A percentile compares a stretch with the other conserved stretches of the same genome.
Conservation (phyloP, 2,888 invertebrate species). For the Hypsopygia costalis region DNA sequence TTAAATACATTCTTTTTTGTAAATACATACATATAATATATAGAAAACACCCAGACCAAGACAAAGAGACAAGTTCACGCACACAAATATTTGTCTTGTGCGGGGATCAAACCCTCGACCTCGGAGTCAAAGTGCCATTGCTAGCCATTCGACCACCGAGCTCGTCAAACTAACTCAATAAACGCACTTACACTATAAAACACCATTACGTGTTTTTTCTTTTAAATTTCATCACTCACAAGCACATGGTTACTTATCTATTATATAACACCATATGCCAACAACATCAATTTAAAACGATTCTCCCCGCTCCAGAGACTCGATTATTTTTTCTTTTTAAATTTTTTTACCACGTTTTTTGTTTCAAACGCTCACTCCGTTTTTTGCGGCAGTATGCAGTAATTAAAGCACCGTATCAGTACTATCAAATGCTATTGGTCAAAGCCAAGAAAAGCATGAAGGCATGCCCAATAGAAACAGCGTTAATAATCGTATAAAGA, state of each 20-base stretch:
- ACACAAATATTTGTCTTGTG: no score
- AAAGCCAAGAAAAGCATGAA: slow-evolving; percentile 33
- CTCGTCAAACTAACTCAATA: no score
- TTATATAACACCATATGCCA: slow-evolving; percentile 31
- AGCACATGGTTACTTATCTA: no score
- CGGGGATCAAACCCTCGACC: no score
- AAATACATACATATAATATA: no score
- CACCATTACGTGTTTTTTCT: neutral
- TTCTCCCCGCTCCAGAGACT: slow-evolving; percentile 56
- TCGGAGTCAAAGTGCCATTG: no score
- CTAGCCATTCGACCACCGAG: no score
- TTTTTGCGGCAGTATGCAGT: slow-evolving; percentile 41
- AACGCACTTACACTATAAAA: neutral
- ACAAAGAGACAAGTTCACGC: no score
- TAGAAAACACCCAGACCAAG: no score
- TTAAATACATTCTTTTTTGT: no score
- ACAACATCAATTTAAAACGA: slow-evolving; percentile 56
- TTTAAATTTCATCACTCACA: no score
- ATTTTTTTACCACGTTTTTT: slow-evolving; percentile 37
- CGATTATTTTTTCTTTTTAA: slow-evolving; percentile 31
- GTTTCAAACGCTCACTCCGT: slow-evolving; percentile 36
- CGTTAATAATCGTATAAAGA: slow-evolving; percentile 52
- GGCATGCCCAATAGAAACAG: slow-evolving; percentile 44
- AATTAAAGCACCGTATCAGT: slow-evolving; percentile 46
- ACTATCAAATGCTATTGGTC: slow-evolving; percentile 50